These are phyloP conservation scores for Parascotia fuliginaria DNA, from an alignment of 2,888 invertebrate genomes.

Conservation along the genomic window DNA sequence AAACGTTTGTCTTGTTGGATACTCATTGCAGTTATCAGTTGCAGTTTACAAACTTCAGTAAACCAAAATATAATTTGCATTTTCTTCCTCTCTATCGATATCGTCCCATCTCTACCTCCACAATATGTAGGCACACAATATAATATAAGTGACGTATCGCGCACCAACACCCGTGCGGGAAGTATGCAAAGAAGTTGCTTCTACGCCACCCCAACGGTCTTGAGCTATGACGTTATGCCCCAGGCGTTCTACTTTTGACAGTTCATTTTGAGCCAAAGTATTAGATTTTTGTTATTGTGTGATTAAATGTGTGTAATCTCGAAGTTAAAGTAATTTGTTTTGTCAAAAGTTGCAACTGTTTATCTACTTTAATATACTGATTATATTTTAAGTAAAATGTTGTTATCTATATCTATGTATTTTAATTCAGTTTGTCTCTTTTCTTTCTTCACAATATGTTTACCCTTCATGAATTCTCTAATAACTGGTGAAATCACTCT, in stretches of 20 bases:
- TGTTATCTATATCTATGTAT: too few species aligned
- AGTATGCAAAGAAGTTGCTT: slow-evolving; percentile 84
- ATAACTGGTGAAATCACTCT: too few species aligned
- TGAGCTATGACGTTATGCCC: slow-evolving; percentile 64
- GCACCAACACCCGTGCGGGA: slow-evolving; percentile 82
- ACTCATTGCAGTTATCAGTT: too few species aligned
- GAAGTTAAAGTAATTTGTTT: slow-evolving; percentile 17
- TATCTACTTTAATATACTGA: background rate
- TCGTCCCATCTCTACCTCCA: slow-evolving; percentile 60
- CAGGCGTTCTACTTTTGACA: slow-evolving; percentile 59
- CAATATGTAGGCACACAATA: slow-evolving; percentile 82
- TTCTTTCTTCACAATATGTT: too few species aligned
- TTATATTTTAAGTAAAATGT: background rate
- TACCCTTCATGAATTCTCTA: too few species aligned
- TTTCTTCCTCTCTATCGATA: slow-evolving; percentile 48
- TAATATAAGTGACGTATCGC: slow-evolving; percentile 83
- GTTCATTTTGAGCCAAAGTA: slow-evolving; percentile 45
- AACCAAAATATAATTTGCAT: background rate
- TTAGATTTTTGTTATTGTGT: slow-evolving; percentile 33
- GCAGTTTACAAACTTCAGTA: too few species aligned
- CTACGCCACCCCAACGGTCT: slow-evolving; percentile 62
- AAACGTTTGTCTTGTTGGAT: too few species aligned
- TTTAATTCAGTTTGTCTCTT: too few species aligned
- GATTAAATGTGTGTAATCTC: slow-evolving; percentile 17
- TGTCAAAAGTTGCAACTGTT: background rate